Conservation (phyloP, 2,797 vertebrate genomes). For the Valencia hispanica region DNA sequence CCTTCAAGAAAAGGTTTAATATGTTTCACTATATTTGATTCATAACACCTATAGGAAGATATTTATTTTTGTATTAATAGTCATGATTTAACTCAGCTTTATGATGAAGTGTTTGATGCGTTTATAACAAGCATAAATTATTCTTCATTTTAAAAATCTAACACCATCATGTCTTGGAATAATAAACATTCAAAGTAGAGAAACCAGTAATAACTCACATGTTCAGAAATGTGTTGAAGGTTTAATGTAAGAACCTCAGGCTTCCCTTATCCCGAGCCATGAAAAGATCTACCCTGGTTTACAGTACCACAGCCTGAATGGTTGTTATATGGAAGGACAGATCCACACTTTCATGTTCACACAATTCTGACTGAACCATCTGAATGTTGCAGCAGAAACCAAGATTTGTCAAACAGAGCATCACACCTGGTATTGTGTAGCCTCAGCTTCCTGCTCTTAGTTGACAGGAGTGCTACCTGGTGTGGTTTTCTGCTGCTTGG, state of each 20-base stretch:
- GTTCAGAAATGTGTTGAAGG: neutral
- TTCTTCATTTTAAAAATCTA: neutral
- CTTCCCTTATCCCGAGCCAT: neutral
- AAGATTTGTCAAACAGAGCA: neutral
- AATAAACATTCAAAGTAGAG: neutral
- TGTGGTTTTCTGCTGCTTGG: neutral
- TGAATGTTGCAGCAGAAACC: neutral
- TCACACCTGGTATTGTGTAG: neutral
- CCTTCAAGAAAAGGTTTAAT: constrained; percentile 2
- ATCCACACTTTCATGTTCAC: neutral
- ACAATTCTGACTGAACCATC: neutral
- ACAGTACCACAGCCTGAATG: neutral
- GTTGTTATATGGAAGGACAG: neutral
- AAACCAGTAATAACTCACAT: neutral
- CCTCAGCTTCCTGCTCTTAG: neutral
- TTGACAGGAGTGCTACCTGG: neutral
- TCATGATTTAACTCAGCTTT: constrained; percentile 23
- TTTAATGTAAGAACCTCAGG: neutral
- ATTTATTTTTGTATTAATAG: constrained; percentile 15
- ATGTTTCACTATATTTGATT: constrained; percentile 30
- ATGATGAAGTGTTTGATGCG: constrained; percentile 2
- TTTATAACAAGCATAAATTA: neutral
- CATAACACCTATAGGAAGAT: constrained; percentile 28
- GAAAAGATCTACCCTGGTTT: neutral
- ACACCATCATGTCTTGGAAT: neutral